Conservation (phyloP, 2,888 invertebrate genomes). For the Parasteatoda lunata region DNA sequence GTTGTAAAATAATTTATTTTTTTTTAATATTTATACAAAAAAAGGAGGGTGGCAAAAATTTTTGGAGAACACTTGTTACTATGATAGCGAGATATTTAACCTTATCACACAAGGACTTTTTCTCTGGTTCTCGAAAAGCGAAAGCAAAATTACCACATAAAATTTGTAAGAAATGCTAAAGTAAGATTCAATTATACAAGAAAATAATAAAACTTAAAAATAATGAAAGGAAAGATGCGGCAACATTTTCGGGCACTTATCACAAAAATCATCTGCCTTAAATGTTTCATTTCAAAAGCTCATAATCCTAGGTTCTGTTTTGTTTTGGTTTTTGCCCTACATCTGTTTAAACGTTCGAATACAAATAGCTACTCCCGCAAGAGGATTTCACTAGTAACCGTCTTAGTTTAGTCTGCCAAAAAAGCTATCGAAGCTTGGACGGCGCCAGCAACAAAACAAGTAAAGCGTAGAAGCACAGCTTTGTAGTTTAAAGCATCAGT, state of each 20-base stretch:
- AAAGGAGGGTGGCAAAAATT: no score
- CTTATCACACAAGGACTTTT: no score
- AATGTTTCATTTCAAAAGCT: neutral
- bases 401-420: conserved; percentile 33
- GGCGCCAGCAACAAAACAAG: conserved; percentile 26
- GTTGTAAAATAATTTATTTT: no score
- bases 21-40: no score
- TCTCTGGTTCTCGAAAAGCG: neutral
- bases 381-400: neutral
- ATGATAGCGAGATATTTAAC: no score
- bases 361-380: neutral
- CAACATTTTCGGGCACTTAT: neutral
- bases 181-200: neutral
- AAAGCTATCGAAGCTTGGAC: conserved; percentile 9
- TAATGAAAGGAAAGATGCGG: neutral
- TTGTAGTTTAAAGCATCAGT: neutral
- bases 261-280: neutral
- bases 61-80: no score
- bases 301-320: neutral
- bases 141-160: neutral
- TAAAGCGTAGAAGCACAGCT: neutral
- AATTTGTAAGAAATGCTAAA: neutral
- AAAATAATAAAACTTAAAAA: neutral
- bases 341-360: neutral
- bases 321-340: neutral